phyloP scores from a whole-genome alignment of 2,797 vertebrate genomes.

The Otolemur crassicaudatus region DNA sequence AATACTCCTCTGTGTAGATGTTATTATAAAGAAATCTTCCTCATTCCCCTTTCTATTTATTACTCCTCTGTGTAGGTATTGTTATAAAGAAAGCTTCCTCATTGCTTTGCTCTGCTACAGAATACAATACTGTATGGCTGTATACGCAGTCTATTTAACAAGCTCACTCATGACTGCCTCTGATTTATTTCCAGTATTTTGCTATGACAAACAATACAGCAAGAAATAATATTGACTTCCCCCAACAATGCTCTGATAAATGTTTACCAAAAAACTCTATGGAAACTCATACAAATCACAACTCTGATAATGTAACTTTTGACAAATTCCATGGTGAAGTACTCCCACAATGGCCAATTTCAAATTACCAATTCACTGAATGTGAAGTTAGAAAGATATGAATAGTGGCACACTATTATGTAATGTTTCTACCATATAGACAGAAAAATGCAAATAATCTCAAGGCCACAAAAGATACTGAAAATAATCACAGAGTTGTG shows the following conservation, averaged over 20 bases:
- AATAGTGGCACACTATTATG: not conserved
- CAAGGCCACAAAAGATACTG: not conserved
- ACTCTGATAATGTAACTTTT: not conserved
- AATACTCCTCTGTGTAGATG: not conserved
- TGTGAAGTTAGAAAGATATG: not conserved
- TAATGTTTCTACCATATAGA: not conserved
- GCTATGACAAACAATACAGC: not conserved
- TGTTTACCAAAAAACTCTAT: not conserved
- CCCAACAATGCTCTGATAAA: not conserved
- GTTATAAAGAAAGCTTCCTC: conserved; percentile 19
- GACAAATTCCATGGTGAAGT: not conserved
- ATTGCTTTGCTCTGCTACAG: not conserved
- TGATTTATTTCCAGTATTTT: not conserved
- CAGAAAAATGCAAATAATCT: not conserved
- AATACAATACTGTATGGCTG: not conserved
- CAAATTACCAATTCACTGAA: not conserved
- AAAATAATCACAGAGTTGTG: not conserved
- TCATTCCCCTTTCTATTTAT: conserved; percentile 22
- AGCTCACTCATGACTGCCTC: not conserved
- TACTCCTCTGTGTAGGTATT: not conserved
- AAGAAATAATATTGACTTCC: not conserved
- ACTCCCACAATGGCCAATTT: not conserved
- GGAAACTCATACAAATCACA: not conserved
- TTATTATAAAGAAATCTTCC: conserved; percentile 16
- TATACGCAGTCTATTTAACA: not conserved